phyloP scores from a whole-genome alignment of 2,113 vertebrate genomes.

The Ptyas mucosa region DNA sequence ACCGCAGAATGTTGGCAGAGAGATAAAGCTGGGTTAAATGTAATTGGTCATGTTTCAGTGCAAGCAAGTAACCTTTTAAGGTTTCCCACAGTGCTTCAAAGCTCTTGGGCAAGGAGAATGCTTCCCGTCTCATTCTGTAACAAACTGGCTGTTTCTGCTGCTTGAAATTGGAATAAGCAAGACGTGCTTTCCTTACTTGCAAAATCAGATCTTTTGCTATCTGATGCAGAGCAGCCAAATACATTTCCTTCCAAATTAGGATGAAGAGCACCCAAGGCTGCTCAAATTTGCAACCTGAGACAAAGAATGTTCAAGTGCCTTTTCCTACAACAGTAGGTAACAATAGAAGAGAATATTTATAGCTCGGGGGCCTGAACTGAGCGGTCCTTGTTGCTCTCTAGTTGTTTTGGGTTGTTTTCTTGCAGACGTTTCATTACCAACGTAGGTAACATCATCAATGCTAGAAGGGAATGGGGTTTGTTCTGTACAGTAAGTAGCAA shows the following conservation, averaged over 20 bases:
- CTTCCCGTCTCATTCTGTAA: not conserved
- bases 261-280: not conserved
- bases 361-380: not conserved
- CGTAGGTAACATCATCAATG: not conserved
- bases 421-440: not conserved
- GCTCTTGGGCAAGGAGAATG: not conserved
- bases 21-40: conserved; percentile 1
- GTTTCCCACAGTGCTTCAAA: not conserved
- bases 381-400: not conserved
- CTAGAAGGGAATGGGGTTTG: not conserved
- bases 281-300: not conserved
- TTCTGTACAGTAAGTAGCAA: not conserved
- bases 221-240: not conserved
- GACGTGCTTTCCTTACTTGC: not conserved
- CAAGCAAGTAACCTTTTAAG: conserved; percentile 2
- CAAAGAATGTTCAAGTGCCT: not conserved
- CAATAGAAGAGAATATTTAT: not conserved
- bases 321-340: not conserved
- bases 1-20: conserved; percentile 4
- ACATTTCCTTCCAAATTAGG: not conserved
- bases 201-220: not conserved
- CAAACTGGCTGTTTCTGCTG: not conserved
- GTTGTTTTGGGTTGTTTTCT: not conserved
- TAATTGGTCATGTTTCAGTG: conserved; percentile 1
- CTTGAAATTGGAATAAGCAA: not conserved